These are phyloP conservation scores for Myotis pilosus DNA, from an alignment of 2,797 vertebrate genomes.

Conservation along the genomic window DNA sequence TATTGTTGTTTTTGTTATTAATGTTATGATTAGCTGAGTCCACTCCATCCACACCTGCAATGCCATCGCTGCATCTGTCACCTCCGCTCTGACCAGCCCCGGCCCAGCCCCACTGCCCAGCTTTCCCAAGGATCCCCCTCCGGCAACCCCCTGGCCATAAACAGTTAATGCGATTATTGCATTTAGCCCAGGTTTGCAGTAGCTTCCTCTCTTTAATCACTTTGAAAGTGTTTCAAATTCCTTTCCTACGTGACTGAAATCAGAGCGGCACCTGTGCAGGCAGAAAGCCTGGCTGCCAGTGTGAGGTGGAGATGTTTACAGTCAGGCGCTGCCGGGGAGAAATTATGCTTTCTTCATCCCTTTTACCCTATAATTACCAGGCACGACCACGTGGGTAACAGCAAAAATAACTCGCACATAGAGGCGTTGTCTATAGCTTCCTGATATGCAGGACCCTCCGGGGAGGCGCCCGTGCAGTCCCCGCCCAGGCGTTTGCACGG, in stretches of 20 bases:
- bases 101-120: background rate
- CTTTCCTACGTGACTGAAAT: conserved; percentile 70
- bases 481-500: background rate
- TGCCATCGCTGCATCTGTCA: background rate
- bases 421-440: background rate
- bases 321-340: conserved; percentile 64
- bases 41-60: background rate
- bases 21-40: background rate
- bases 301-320: conserved; percentile 50
- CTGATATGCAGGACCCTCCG: background rate
- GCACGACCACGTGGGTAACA: conserved; percentile 54
- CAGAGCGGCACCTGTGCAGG: conserved; percentile 65
- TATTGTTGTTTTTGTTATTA: background rate
- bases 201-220: conserved; percentile 66
- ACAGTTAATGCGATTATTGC: conserved; percentile 63
- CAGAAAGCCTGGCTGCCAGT: conserved; percentile 29
- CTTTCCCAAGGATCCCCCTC: background rate
- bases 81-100: background rate
- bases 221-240: conserved; percentile 71
- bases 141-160: background rate
- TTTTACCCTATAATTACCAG: conserved; percentile 67
- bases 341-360: conserved; percentile 71
- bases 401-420: conserved; percentile 70
- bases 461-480: background rate
- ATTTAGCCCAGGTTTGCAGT: conserved; percentile 56